Evolutionary conservation across 2,888 invertebrate genomes (phyloP).

Genomic region (Lasioglossum vierecki): DNA sequence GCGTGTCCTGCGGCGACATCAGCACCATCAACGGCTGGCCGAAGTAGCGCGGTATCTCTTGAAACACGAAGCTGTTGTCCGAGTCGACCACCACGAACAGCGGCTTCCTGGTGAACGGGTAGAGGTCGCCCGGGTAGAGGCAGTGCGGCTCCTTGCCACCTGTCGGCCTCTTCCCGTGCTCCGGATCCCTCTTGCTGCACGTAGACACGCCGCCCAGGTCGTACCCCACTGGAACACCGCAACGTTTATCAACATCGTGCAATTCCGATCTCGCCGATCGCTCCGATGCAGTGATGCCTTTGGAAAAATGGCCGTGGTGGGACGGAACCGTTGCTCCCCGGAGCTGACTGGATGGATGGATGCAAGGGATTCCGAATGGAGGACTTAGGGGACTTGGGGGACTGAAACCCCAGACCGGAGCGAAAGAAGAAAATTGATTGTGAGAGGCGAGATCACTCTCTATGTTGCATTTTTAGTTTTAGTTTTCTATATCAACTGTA

Average conservation of each 20-base stretch:
- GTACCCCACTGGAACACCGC: constrained; percentile 89
- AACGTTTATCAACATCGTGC: constrained; percentile 74
- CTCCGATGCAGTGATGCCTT: constrained; percentile 21
- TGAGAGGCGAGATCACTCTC: background rate
- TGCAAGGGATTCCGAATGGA: background rate
- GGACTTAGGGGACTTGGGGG: background rate
- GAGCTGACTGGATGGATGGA: background rate
- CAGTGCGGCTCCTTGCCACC: constrained; percentile 90
- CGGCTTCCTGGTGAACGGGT: constrained; percentile 96
- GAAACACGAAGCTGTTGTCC: constrained; percentile 96
- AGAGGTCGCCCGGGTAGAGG: constrained; percentile 96
- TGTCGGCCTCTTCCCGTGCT: constrained; percentile 81
- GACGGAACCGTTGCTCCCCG: background rate
- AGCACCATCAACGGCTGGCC: constrained; percentile 96
- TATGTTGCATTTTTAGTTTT: background rate
- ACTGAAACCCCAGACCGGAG: background rate
- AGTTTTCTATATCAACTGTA: background rate
- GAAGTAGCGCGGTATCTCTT: constrained; percentile 95
- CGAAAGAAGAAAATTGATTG: background rate
- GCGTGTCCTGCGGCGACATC: constrained; percentile 96
- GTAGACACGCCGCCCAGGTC: constrained; percentile 96
- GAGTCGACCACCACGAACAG: constrained; percentile 97
- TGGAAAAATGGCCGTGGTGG: background rate
- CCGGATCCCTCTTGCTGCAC: constrained; percentile 92
- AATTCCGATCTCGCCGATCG: constrained; percentile 62